A percentile compares a stretch with the other conserved stretches of the same genome.
Conservation (phyloP, 2,797 vertebrate genomes). For the Tenualosa ilisha region DNA sequence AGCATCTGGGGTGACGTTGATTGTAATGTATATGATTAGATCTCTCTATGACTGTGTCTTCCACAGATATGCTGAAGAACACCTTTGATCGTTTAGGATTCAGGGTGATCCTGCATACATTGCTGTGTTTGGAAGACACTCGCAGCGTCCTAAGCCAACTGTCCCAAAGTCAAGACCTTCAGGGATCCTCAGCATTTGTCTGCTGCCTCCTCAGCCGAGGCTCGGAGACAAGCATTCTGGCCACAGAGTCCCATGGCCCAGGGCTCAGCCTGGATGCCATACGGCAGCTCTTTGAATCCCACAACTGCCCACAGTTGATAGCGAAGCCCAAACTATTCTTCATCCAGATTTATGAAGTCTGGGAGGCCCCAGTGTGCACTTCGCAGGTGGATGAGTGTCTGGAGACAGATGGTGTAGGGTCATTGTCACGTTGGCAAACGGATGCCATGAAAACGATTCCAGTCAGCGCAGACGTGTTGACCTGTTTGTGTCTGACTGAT, state of each 20-base stretch:
- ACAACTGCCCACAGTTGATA: slow-evolving; percentile 74
- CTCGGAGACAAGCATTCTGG: slow-evolving; percentile 67
- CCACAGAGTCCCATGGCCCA: slow-evolving; percentile 63
- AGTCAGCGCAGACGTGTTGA: slow-evolving; percentile 83
- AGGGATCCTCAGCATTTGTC: slow-evolving; percentile 71
- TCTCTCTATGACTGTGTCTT: neutral
- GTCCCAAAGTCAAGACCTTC: slow-evolving; percentile 59
- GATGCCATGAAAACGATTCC: slow-evolving; percentile 60
- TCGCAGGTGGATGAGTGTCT: slow-evolving; percentile 56
- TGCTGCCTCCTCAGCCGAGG: slow-evolving; percentile 88
- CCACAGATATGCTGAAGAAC: slow-evolving; percentile 63
- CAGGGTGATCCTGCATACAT: slow-evolving; percentile 60
- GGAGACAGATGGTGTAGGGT: slow-evolving; percentile 75
- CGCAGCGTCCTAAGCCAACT: slow-evolving; percentile 57
- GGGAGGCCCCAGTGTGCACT: slow-evolving; percentile 40
- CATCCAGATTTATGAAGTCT: slow-evolving; percentile 81
- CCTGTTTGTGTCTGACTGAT: slow-evolving; percentile 84
- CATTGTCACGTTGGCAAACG: neutral
- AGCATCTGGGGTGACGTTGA: neutral
- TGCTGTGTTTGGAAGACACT: slow-evolving; percentile 56
- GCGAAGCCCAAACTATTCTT: slow-evolving; percentile 96
- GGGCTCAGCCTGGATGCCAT: slow-evolving; percentile 73
- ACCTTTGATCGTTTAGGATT: slow-evolving; percentile 80
- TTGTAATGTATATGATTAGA: neutral
- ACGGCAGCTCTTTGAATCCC: slow-evolving; percentile 74